These are phyloP conservation scores for Cotesia vestalis DNA, from an alignment of 1,140 invertebrate genomes.

Conservation along the genomic window DNA sequence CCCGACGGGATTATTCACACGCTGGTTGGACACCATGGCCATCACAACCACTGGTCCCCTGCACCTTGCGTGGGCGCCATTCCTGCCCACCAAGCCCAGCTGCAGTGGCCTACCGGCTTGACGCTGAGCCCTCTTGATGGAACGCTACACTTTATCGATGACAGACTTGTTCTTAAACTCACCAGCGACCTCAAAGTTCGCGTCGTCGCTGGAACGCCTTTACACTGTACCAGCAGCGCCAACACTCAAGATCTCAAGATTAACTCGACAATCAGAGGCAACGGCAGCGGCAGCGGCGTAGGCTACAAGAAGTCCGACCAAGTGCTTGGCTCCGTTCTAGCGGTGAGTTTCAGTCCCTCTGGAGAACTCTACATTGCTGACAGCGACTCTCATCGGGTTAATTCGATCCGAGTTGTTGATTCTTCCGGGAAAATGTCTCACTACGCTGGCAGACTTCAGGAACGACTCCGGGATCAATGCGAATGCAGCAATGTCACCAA, in stretches of 20 bases:
- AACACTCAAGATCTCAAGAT: conserved; percentile 44
- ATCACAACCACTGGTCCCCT: conserved; percentile 90
- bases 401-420: conserved; percentile 85
- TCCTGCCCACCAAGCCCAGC: conserved; percentile 80
- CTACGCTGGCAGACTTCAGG: conserved; percentile 80
- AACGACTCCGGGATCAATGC: conserved; percentile 59
- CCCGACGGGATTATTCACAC: conserved; percentile 93
- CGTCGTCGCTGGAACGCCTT: conserved; percentile 88
- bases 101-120: conserved; percentile 95
- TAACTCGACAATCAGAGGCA: conserved; percentile 43
- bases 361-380: conserved; percentile 95
- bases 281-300: not conserved
- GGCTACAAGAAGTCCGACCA: conserved; percentile 63
- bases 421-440: conserved; percentile 85
- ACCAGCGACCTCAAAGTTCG: conserved; percentile 90
- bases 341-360: conserved; percentile 89
- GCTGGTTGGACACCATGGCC: conserved; percentile 89
- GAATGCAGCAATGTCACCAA: conserved; percentile 60
- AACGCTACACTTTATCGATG: conserved; percentile 93
- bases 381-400: conserved; percentile 88
- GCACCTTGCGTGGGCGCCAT: conserved; percentile 85
- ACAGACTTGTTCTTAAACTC: conserved; percentile 89
- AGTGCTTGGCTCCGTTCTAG: conserved; percentile 78
- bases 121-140: conserved; percentile 93
- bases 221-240: conserved; percentile 77